Percentiles rank a stretch among this genome's conserved stretches.
Conservation (phyloP, 2,888 invertebrate species). For the Callosobruchus maculatus region DNA sequence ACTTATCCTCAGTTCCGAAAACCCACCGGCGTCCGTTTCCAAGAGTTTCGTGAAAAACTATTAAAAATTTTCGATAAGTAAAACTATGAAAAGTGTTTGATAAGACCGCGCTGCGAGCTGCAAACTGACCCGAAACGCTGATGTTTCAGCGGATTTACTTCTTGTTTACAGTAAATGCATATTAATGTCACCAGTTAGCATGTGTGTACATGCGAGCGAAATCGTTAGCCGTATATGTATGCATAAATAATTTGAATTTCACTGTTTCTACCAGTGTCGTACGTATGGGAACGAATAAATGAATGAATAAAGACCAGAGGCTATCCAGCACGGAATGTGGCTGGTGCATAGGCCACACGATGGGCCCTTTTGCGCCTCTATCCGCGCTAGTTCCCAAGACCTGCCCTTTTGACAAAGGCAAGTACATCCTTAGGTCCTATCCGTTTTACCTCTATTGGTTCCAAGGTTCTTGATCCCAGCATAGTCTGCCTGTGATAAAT, state of each 20-base stretch:
- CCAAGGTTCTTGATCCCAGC: too few relatives aligned
- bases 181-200: not conserved
- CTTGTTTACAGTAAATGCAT: not conserved
- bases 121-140: not conserved
- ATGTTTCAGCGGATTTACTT: not conserved
- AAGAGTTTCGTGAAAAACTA: not conserved
- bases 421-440: too few relatives aligned
- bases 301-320: too few relatives aligned
- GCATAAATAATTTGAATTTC: not conserved
- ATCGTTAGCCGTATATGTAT: not conserved
- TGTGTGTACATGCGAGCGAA: not conserved
- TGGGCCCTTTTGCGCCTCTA: too few relatives aligned
- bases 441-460: too few relatives aligned
- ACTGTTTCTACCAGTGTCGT: not conserved
- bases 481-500: too few relatives aligned
- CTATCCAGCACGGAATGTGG: too few relatives aligned
- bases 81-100: too few relatives aligned
- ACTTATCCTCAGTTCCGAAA: not conserved
- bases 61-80: too few relatives aligned
- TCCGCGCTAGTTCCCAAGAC: too few relatives aligned
- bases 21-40: not conserved
- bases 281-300: not conserved
- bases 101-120: not conserved
- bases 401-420: too few relatives aligned
- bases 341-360: too few relatives aligned